Percentiles rank a stretch among this genome's conserved stretches.
phyloP scores from a whole-genome alignment of 2,888 invertebrate species.

The Heliconius sara region DNA sequence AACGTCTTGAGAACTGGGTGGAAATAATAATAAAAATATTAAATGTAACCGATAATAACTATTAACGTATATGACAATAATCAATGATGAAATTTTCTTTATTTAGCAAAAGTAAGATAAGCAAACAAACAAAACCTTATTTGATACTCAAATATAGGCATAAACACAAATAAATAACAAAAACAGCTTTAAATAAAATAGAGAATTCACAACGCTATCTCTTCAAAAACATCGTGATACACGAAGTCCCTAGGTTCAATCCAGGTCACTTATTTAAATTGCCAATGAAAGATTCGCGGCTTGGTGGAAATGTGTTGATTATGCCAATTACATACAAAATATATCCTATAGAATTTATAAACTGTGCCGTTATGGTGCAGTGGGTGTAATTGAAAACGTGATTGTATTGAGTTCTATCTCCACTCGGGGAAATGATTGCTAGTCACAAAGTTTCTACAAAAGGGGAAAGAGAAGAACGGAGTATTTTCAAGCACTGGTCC shows the following conservation, averaged over 20 bases:
- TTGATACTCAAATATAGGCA: background rate
- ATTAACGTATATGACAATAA: no score
- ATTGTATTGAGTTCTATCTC: background rate
- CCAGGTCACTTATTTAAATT: slow-evolving; percentile 47
- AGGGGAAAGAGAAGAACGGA: no score
- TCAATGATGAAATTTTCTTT: background rate
- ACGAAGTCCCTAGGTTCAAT: slow-evolving; percentile 46
- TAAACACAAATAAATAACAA: slow-evolving; percentile 15
- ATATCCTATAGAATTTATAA: slow-evolving; percentile 15
- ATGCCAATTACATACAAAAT: slow-evolving; percentile 43
- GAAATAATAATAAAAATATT: no score
- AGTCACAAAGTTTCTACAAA: no score
- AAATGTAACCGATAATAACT: no score
- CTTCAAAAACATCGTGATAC: slow-evolving; percentile 44
- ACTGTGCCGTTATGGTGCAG: background rate
- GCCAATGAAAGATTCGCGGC: slow-evolving; percentile 39
- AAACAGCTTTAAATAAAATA: slow-evolving; percentile 19
- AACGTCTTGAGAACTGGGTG: background rate
- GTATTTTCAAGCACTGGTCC: no score
- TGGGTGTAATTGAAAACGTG: background rate
- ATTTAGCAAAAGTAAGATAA: background rate
- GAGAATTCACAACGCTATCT: slow-evolving; percentile 34
- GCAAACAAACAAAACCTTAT: background rate
- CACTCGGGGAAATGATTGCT: background rate
- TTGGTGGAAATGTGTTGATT: slow-evolving; percentile 41